Evolutionary conservation across 2,113 vertebrate species (phyloP).

Genomic region (Mobula birostris): DNA sequence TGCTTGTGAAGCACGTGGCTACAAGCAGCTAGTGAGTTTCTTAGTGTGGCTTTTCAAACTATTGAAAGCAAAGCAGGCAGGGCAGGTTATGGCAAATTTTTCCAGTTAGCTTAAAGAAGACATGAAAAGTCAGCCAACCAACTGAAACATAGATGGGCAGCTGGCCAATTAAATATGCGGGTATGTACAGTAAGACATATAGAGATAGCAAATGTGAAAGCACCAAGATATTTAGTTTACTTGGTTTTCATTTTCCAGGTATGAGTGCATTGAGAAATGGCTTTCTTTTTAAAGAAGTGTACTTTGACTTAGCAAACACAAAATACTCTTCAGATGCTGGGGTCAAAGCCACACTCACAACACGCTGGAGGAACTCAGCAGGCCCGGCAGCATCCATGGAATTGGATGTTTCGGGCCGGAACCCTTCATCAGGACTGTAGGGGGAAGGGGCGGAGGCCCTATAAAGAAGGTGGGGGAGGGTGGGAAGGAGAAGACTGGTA

Average conservation of each 20-base stretch:
- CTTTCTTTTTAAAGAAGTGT: neutral
- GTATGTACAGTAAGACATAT: neutral
- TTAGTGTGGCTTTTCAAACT: neutral
- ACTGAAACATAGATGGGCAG: neutral
- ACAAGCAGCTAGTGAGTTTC: neutral
- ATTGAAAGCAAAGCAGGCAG: neutral
- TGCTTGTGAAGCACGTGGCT: neutral
- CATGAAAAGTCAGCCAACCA: neutral
- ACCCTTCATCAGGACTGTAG: no score
- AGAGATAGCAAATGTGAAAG: neutral
- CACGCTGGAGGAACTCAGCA: no score
- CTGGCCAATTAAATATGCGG: neutral
- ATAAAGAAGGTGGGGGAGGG: no score
- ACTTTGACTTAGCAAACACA: neutral
- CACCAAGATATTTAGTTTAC: neutral
- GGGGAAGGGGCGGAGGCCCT: no score
- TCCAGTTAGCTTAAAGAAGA: neutral
- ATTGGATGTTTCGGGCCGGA: no score
- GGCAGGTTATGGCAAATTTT: neutral
- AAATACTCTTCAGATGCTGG: no score
- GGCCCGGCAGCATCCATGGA: no score
- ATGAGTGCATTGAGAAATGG: neutral
- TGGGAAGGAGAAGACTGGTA: no score
- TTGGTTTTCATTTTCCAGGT: neutral
- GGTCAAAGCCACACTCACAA: no score